Base-by-base conservation (phyloP, 2,797 vertebrate species). In the Ambastaia sidthimunki region DNA sequence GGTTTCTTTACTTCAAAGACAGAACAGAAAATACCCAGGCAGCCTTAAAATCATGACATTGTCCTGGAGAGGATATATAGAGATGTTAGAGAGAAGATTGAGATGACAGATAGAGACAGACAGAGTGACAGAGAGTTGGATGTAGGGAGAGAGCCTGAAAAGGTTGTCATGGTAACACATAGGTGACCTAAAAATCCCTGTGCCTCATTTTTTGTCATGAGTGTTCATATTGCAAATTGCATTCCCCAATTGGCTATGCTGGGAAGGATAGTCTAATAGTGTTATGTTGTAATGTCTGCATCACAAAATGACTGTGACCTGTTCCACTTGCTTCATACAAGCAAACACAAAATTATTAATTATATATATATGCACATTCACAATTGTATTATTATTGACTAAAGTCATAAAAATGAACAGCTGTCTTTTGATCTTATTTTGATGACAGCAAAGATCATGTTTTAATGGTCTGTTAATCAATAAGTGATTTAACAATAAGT, bases 141-240 rank as follows among this genome's bases (percentile, higher is more conserved):
- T 80, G 50, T 18, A 44, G 25, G 62, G 71, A 71, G 74, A 54
- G 4, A 71, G 12, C 11, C 16, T 62, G 74, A 68, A 59, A 19
- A 47, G 48, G 66, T 50, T 57, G 75, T 78, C 83, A 83, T 85
- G 75, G 75, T 82, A 79, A 80, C 76, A 80, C 69, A 79, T 67
- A 68, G 70, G 75, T 67, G 37, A 62, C 80, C 15, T 59, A 31
- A 62, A 71, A 34, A 80, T 82, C n/a, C 31, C 16, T n/a, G 63
- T 50, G n/a, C 31, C 63, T 68, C 19, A 28, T 72, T 71, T 69
- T 78, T 85, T 75, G 52, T 34, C 18, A 70, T 77, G 80, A 80
- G 80, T 67, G 62, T 72, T 67, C 34, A 57, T 72, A 75, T 54
- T 68, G 41, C 23, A 65, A 1, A 41, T 57, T 69, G 44, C 25